Base-by-base conservation (phyloP, 2,113 vertebrate species). In the Gymnocephalus cernua region DNA sequence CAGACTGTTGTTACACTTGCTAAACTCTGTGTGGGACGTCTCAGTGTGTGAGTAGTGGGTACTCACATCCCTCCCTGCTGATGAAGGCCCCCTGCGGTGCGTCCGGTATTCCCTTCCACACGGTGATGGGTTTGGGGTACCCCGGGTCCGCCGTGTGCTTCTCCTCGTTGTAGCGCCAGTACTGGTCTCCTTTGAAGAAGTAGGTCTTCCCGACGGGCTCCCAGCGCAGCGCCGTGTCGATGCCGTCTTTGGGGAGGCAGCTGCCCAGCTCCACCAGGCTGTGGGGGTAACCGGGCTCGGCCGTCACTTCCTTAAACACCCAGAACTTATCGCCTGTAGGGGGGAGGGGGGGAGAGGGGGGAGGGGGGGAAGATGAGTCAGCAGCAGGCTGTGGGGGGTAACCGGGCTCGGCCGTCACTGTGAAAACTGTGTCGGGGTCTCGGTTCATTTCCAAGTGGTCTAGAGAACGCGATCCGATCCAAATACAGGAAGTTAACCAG, bases 101-200 rank as follows among this genome's bases (percentile, higher is more conserved):
- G 62, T 98, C 96, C 0, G 98, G 98, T 64, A 99, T 93, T 64
- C 98, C 98, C 90, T 96, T 98, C 98, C 98, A 99, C 75, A 99
- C 96, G 0, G 95, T 96, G 94, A 99, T 98, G 85, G 97, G 96
- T 91, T 99, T 99, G 56, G 98, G 98, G 92, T 99, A 99, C 4
- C 97, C 98, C 0, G 97, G 96, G 87, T 99, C 98, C 0, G 96
- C 96, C 0, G 96, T 95, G 65, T 92, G 93, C 87, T 97, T 97
- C 89, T 99, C 98, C 92, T 99, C 98, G 0, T 98, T 99, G 94
- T 97, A 99, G 74, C 98, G 96, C 98, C 98, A 99, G 92, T 99
- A 99, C 91, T 96, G 96, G 91, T 98, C 96, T 0, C 97, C 98
- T 91, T 98, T 98, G 94, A 99, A 99, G 95, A 99, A 99, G 94